Evolutionary conservation across 2,113 vertebrate species (phyloP), one percentile per base, ranked within the genome.

Genomic region (Coreoperca whiteheadi): DNA sequence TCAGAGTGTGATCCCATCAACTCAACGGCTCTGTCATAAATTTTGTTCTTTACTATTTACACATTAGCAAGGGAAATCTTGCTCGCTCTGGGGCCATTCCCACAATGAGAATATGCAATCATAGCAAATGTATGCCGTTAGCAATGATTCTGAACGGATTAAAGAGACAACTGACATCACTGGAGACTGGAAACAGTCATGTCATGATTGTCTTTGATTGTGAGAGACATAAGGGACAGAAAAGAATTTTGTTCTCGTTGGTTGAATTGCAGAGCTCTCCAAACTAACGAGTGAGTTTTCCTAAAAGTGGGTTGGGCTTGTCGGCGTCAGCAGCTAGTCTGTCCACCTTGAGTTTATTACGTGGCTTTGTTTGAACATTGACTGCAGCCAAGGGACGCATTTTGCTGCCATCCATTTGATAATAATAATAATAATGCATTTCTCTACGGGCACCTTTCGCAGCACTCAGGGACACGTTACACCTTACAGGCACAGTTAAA

Each of bases 71-170:
- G 30, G 67, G 46, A 54, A 23, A 76, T 37, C 57, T 57, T 16
- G 74, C 18, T 59, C 8, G 10, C 46, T 34, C 6, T 64, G 34
- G 34, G n/a, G 63, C 12, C 12, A 25, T 59, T 60, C 51, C 43
- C 28, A 39, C 23, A 2, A 14, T 57, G 21, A 48, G 2, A 72
- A 54, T 65, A 66, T 4, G 12, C 67, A 61, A 30, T 63, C 7
- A 82, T 21, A 70, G 51, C n/a, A 57, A 48, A 78, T 56, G 15
- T 20, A 23, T 25, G 46, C 51, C 70, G 25, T 66, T 68, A 41
- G 41, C 2, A 57, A 16, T 51, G 57, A 25, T 59, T 32, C 43
- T n/a, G n/a, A 57, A 71, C 10, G 16, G 28, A 83, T 76, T 60
- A 25, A 41, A 64, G 6, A 23, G 6, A 43, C 30, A 4, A 41